phyloP scores from a whole-genome alignment of 2,113 vertebrate species.

The Hemichromis elongatus region DNA sequence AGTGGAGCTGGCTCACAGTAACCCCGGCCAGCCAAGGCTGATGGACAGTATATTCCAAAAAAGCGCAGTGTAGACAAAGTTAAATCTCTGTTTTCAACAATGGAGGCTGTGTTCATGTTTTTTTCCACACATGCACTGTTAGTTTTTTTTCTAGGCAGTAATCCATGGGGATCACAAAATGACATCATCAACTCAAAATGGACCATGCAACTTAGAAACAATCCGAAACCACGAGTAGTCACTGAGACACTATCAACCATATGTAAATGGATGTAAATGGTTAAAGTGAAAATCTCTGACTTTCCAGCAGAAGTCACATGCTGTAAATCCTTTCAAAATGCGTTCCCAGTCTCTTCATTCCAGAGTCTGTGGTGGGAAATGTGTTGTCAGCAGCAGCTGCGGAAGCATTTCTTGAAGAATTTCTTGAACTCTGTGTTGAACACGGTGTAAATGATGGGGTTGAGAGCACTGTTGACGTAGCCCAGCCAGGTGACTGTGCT shows the following conservation, averaged over 20 bases:
- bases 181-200: not conserved
- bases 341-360: not conserved
- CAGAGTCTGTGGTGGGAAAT: not conserved
- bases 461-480: conserved; percentile 93
- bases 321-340: not conserved
- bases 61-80: not conserved
- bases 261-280: not conserved
- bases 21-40: not conserved
- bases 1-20: not conserved
- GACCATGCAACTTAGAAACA: not conserved
- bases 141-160: not conserved
- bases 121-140: not conserved
- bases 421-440: conserved; percentile 91
- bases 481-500: conserved; percentile 95
- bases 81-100: not conserved
- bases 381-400: conserved; percentile 62
- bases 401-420: conserved; percentile 85
- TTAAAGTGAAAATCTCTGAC: not conserved
- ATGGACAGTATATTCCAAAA: not conserved
- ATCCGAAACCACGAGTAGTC: not conserved
- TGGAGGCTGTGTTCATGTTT: not conserved
- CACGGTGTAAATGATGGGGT: conserved; percentile 90
- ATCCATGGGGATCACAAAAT: not conserved
- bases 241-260: not conserved
- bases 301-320: not conserved